Conservation (phyloP, 2,113 vertebrate genomes). For the Odontesthes bonariensis region DNA sequence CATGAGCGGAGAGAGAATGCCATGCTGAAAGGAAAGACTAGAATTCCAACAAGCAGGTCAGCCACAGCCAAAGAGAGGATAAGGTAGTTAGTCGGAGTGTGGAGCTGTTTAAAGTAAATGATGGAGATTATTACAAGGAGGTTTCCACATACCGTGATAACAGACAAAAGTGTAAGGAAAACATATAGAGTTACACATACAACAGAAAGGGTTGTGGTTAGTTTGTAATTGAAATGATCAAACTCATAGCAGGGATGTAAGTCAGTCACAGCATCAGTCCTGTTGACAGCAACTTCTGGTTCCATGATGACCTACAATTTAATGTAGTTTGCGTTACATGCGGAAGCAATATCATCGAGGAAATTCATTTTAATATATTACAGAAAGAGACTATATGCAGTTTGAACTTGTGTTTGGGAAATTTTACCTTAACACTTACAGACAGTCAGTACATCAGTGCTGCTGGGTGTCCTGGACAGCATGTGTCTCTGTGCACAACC, state of each 20-base stretch:
- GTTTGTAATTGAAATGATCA: neutral
- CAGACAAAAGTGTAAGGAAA: neutral
- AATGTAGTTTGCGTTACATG: neutral
- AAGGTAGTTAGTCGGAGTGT: slow-evolving; percentile 20
- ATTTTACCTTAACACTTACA: neutral
- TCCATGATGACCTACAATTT: neutral
- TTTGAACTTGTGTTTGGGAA: neutral
- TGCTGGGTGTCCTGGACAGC: neutral
- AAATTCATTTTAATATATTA: neutral
- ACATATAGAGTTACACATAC: neutral
- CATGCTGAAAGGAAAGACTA: no score
- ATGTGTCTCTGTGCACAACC: neutral
- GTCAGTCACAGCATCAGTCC: neutral
- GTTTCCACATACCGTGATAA: slow-evolving; percentile 17
- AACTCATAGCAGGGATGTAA: slow-evolving; percentile 27
- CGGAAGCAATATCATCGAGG: no score
- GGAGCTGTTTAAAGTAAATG: slow-evolving; percentile 27
- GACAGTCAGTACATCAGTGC: neutral
- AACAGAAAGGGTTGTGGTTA: neutral
- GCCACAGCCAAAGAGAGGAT: no score
- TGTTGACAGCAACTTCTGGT: neutral
- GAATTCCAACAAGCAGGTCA: no score
- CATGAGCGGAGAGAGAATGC: no score
- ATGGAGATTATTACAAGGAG: slow-evolving; percentile 16
- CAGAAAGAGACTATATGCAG: neutral